A percentile compares a stretch with the other conserved stretches of the same genome.
Evolutionary conservation across 2,113 vertebrate genomes (phyloP).

Genomic region (Dasyornis broadbenti): DNA sequence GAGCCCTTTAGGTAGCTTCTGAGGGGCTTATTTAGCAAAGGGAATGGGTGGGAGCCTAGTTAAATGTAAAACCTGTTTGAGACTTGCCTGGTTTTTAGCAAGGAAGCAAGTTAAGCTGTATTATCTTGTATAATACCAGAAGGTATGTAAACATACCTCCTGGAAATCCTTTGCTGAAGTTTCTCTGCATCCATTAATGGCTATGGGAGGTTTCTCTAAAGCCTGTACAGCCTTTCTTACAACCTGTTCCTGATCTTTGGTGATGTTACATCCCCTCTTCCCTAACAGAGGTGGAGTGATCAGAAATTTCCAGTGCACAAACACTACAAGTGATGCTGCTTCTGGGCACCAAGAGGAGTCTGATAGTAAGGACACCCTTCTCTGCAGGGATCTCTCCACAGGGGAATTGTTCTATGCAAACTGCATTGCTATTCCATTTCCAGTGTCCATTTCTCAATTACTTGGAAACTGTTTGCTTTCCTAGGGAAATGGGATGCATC

Average conservation of each 20-base stretch:
- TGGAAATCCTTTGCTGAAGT: not conserved
- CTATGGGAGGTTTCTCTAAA: not conserved
- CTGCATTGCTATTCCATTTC: not conserved
- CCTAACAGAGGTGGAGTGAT: too few relatives aligned
- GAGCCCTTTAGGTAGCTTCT: not conserved
- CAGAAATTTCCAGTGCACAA: not conserved
- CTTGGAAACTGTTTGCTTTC: not conserved
- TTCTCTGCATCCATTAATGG: not conserved
- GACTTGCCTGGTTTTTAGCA: not conserved
- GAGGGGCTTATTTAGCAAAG: not conserved
- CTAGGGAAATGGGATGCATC: slow-evolving; percentile 8
- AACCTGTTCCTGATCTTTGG: not conserved
- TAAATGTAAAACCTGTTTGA: not conserved
- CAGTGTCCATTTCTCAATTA: slow-evolving; percentile 2
- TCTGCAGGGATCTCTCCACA: not conserved
- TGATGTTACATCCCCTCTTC: not conserved
- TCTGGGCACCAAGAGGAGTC: not conserved
- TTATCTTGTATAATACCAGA: too few relatives aligned
- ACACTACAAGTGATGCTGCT: not conserved
- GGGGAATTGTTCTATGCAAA: not conserved
- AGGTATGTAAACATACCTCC: not conserved
- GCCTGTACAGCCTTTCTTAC: not conserved
- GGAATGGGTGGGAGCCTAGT: not conserved
- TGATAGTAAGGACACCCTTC: not conserved
- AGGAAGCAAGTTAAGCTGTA: not conserved